These are phyloP conservation scores for Diglossa brunneiventris DNA, from an alignment of 2,113 vertebrate genomes.

Conservation along the genomic window DNA sequence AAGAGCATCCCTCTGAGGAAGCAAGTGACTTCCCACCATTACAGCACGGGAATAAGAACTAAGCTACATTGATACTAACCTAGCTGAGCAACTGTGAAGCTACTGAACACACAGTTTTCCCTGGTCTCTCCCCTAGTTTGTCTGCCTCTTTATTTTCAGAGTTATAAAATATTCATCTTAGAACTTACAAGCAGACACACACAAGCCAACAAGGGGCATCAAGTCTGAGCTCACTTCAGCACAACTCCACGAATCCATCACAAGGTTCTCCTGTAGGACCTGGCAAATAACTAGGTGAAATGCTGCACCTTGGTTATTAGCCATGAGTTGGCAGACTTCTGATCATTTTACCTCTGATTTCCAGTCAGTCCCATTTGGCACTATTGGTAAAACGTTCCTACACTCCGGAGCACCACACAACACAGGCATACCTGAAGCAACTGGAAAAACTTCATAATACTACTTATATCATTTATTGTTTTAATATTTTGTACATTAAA, in stretches of 20 bases:
- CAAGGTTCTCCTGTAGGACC: not conserved
- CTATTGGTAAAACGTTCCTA: not conserved
- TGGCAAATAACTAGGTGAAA: not conserved
- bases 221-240: not conserved
- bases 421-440: not conserved
- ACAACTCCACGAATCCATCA: not conserved
- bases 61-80: not conserved
- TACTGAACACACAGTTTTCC: rapidly evolving
- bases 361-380: not conserved
- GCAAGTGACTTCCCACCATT: not conserved
- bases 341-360: not conserved
- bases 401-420: rapidly evolving
- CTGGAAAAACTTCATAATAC: not conserved
- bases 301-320: not conserved
- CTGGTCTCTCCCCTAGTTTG: not conserved
- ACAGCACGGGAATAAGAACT: not conserved
- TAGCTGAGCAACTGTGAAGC: not conserved
- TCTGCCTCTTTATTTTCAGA: not conserved
- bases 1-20: not conserved
- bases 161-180: not conserved
- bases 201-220: not conserved
- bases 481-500: not conserved
- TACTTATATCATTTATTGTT: rapidly evolving
- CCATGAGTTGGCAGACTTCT: not conserved
- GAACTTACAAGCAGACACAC: not conserved